A percentile compares a stretch with the other conserved stretches of the same genome.
phyloP scores from a whole-genome alignment of 1,140 invertebrate genomes.

The Hormaphis cornu region DNA sequence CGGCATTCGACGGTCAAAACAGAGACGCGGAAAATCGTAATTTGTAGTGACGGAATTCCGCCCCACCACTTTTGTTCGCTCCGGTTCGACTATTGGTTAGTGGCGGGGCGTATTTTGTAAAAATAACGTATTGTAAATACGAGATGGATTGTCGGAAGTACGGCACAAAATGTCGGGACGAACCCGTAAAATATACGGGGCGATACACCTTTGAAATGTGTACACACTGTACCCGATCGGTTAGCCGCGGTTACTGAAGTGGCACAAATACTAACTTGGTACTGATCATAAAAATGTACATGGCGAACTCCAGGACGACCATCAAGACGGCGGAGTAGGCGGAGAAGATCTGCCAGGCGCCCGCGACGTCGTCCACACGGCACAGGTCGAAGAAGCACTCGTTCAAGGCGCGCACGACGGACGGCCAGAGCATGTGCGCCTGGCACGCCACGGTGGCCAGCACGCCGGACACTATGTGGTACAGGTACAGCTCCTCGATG shows the following conservation, averaged over 20 bases:
- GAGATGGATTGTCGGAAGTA: not conserved
- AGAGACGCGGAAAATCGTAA: too few species aligned
- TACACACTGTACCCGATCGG: too few species aligned
- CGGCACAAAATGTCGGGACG: not conserved
- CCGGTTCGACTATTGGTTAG: not conserved
- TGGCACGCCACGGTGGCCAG: not conserved
- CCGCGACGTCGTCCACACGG: not conserved
- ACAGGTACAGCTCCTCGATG: not conserved
- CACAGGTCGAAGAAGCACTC: constrained; percentile 9
- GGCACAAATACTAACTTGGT: constrained; percentile 1
- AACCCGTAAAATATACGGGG: not conserved
- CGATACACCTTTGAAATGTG: too few species aligned
- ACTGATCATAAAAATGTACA: not conserved
- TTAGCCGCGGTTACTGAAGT: too few species aligned
- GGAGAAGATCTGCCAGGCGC: not conserved
- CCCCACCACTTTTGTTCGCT: too few species aligned
- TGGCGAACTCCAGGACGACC: not conserved
- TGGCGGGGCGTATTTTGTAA: not conserved
- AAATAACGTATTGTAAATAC: not conserved
- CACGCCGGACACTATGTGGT: not conserved
- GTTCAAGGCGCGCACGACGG: not conserved
- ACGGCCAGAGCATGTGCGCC: not conserved
- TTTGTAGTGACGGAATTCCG: too few species aligned
- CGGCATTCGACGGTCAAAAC: too few species aligned
- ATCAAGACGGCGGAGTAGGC: not conserved